Base-by-base conservation (phyloP, 2,888 invertebrate species). In the Apomyelois bistriatella region DNA sequence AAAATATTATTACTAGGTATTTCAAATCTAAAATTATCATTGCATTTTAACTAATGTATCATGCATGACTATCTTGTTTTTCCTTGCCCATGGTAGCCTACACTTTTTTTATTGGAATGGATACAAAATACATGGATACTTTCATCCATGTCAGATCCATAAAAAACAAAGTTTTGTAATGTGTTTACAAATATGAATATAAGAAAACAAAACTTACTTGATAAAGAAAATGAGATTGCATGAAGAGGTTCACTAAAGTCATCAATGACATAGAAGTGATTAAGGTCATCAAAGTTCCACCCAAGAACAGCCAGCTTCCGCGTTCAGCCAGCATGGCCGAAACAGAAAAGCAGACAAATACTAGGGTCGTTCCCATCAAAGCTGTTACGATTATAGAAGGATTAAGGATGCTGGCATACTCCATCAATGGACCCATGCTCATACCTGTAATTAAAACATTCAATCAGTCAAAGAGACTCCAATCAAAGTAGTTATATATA, bases 321-420 rank as follows among this genome's bases (percentile, higher is more conserved):
- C 96, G 93, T 63, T 96, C 94, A 51, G 97, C 96, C 64, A 97
- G 91, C 77, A 99, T 92, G 3, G 99, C 94, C 50, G 97, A 94
- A 67, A 98, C 82, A 15, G 97, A 95, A 90, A 99, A 98, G 69
- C 97, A 97, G 12, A 95, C 94, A 85, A 99, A 99, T 53, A 99
- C 95, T 43, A 98, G 87, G 35, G 95, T 93, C 0, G 98, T 97
- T 55, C 93, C 96, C 64, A 97, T 81, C 57, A 99, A 92, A 13
- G 98, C 97, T 15, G 98, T 96, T 16, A 97, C 90, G 58, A 99
- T 94, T 65, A 98, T 96, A 61, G 95, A 93, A 5, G 98, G 98
- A 82, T 99, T 94, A 58, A 98, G 86, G 57, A 91, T 79, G 68
- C 96, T 94, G 43, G 95, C 96, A 79, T 95, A 92, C 67, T 95